Base-by-base conservation (phyloP, 2,113 vertebrate genomes). In the Solea solea region DNA sequence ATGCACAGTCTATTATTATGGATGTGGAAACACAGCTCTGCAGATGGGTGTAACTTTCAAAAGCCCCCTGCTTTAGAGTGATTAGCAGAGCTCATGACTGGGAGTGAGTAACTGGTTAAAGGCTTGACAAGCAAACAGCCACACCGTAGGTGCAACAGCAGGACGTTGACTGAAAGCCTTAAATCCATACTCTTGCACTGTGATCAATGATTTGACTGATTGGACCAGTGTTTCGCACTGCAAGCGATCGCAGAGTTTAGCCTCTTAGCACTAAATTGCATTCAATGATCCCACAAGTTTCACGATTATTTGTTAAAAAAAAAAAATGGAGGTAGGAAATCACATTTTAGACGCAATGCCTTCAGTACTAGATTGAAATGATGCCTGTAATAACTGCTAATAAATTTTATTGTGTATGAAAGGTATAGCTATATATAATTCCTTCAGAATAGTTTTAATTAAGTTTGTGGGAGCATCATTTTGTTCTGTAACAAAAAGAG, bases 91-190 rank as follows among this genome's bases (percentile, higher is more conserved):
- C 72, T 69, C 41, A 28, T 6, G 6, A 6, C 57, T 8, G 16
- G 48, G 42, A 49, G 53, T 49, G 51, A 80, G 34, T 80, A 28
- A 61, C 66, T 69, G 69, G 60, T 76, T 64, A 40, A 61, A 63
- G 46, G 63, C 66, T 39, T 21, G 54, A 61, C 12, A 52, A 56
- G 40, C 13, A 68, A 21, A 14, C 13, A 34, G 56, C 14, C 15
- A 16, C 16, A 12, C 53, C 69, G 57, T 74, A 7, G n/a, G 14
- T 45, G 25, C 3, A 42, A 49, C 51, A 42, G 74, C 55, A 25
- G 13, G 50, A 46, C 1, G 45, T 10, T 51, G 21, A 50, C 28
- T 1, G 8, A 27, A 49, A 44, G 51, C 27, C 25, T 39, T 3
- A 28, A 71, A 67, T 49, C 21, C 13, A 49, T 53, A 27, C 11